phyloP scores from a whole-genome alignment of 2,113 vertebrate species.

The Cromileptes altivelis region DNA sequence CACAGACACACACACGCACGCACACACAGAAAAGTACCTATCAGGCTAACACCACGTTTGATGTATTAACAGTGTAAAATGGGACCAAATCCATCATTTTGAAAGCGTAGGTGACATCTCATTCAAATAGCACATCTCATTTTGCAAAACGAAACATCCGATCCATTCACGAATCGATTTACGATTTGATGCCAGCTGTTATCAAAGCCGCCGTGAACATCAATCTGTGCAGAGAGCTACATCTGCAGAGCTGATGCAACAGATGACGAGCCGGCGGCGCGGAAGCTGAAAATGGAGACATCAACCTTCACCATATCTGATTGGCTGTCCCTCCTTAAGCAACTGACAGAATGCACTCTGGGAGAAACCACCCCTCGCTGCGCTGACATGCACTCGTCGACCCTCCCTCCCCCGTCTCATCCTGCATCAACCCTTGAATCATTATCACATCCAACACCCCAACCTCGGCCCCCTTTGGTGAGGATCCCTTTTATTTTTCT shows the following conservation, averaged over 20 bases:
- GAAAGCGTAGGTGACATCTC: slow-evolving; percentile 8
- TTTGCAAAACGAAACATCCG: slow-evolving; percentile 23
- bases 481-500: slow-evolving; percentile 43
- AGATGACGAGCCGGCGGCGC: slow-evolving; percentile 19
- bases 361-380: slow-evolving; percentile 27
- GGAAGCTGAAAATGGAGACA: slow-evolving; percentile 42
- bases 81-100: slow-evolving; percentile 29
- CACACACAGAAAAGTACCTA: background rate
- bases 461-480: background rate
- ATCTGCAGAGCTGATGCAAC: slow-evolving; percentile 30
- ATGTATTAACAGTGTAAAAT: slow-evolving; percentile 39
- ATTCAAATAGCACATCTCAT: slow-evolving; percentile 40
- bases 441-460: slow-evolving; percentile 57
- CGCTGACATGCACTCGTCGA: slow-evolving; percentile 4
- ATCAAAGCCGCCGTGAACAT: slow-evolving; percentile 29
- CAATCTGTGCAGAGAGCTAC: slow-evolving; percentile 25
- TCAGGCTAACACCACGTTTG: background rate
- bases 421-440: slow-evolving; percentile 18
- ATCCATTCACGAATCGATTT: slow-evolving; percentile 42
- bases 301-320: slow-evolving; percentile 52
- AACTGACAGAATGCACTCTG: slow-evolving; percentile 38
- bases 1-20: no score
- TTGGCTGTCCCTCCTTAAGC: slow-evolving; percentile 36
- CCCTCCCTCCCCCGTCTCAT: slow-evolving; percentile 1
- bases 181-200: slow-evolving; percentile 43